A percentile compares a stretch with the other conserved stretches of the same genome.
phyloP scores from a whole-genome alignment of 2,888 invertebrate genomes.

The Drosophila atroscutellata region DNA sequence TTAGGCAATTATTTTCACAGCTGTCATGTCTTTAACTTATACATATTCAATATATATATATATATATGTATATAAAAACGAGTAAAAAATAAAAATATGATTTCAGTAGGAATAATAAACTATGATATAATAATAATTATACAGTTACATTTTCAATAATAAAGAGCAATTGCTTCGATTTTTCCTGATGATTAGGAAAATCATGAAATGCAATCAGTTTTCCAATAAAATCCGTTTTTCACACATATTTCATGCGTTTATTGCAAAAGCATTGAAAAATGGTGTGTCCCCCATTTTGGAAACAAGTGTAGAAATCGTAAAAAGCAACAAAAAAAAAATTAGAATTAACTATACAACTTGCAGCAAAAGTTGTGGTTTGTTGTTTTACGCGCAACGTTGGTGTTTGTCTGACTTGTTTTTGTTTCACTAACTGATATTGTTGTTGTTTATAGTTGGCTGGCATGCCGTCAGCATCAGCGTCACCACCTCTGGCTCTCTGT shows the following conservation, averaged over 20 bases:
- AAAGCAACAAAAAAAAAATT: conserved; percentile 38
- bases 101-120: background rate
- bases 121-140: background rate
- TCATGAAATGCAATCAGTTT: background rate
- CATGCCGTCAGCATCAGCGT: conserved; percentile 53
- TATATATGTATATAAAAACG: background rate
- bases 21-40: background rate
- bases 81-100: background rate
- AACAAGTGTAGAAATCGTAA: conserved; percentile 34
- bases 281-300: conserved; percentile 9
- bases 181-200: background rate
- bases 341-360: conserved; percentile 61
- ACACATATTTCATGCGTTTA: background rate
- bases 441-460: conserved; percentile 34
- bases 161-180: background rate
- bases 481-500: conserved; percentile 26
- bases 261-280: conserved; percentile 6
- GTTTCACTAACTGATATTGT: conserved; percentile 15
- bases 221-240: background rate
- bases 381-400: conserved; percentile 53
- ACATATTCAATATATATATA: no score
- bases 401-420: conserved; percentile 55
- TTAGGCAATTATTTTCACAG: background rate
- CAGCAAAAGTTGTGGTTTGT: conserved; percentile 44
- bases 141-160: background rate